These are phyloP conservation scores for Drosophila mimica DNA, from an alignment of 2,888 invertebrate genomes.

Conservation along the genomic window DNA sequence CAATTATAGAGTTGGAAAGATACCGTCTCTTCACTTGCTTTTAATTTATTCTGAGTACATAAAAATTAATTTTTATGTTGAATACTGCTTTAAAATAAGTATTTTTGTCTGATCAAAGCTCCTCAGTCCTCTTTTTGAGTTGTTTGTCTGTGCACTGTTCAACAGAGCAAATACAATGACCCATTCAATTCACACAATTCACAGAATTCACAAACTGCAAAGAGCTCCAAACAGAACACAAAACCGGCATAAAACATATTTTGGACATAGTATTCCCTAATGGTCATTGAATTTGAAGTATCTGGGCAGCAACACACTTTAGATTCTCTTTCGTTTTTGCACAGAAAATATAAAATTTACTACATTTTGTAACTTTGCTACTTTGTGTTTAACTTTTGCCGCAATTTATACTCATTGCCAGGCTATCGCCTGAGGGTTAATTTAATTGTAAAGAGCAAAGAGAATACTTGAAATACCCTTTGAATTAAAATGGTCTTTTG, in stretches of 20 bases:
- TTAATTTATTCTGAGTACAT: neutral
- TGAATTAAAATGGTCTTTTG: neutral
- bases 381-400: conserved; percentile 40
- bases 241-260: conserved; percentile 56
- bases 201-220: conserved; percentile 4
- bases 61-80: neutral
- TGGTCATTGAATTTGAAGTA: conserved; percentile 58
- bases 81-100: neutral
- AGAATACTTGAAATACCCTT: neutral
- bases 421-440: neutral
- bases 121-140: neutral
- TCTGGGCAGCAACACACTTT: conserved; percentile 11
- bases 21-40: too few relatives aligned
- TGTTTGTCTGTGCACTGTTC: conserved; percentile 7
- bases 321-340: conserved; percentile 4
- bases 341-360: conserved; percentile 39
- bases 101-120: neutral
- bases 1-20: too few relatives aligned
- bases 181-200: conserved; percentile 11
- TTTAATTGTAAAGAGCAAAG: neutral
- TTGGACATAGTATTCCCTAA: conserved; percentile 51
- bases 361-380: conserved; percentile 34
- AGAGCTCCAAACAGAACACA: conserved; percentile 20
- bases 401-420: conserved; percentile 11
- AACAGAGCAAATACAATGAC: conserved; percentile 14